A percentile compares a stretch with the other conserved stretches of the same genome.
Conservation (phyloP, 2,113 vertebrate species). For the Crocuta crocuta region DNA sequence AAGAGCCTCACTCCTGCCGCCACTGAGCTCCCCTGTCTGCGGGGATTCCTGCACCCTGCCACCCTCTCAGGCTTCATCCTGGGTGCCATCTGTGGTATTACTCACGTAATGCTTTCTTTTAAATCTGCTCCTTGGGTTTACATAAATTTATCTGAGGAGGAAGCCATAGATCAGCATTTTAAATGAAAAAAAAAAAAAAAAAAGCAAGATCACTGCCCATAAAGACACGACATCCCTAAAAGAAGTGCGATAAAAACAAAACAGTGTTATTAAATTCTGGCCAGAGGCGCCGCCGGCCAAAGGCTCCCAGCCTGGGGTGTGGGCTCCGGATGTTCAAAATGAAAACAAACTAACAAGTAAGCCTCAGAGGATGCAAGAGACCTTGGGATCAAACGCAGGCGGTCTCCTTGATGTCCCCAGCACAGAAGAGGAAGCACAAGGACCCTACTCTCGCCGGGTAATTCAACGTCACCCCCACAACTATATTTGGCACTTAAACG, state of each 20-base stretch:
- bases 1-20: not conserved
- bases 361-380: not conserved
- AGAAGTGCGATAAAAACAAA: not conserved
- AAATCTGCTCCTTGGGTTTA: not conserved
- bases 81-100: not conserved
- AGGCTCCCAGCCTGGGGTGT: not conserved
- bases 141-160: not conserved
- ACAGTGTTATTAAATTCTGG: not conserved
- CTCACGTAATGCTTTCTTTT: not conserved
- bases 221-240: not conserved
- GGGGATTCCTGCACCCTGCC: fast-evolving
- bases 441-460: not conserved
- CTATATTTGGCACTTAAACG: fast-evolving
- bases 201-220: not conserved
- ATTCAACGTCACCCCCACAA: not conserved
- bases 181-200: not conserved
- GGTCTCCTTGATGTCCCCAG: not conserved
- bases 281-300: not conserved
- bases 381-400: not conserved
- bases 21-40: fast-evolving
- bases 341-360: not conserved
- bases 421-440: not conserved
- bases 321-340: not conserved
- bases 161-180: not conserved
- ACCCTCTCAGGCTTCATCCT: not conserved